Evolutionary conservation across 2,113 vertebrate genomes (phyloP).

Genomic region (Microtus pennsylvanicus): DNA sequence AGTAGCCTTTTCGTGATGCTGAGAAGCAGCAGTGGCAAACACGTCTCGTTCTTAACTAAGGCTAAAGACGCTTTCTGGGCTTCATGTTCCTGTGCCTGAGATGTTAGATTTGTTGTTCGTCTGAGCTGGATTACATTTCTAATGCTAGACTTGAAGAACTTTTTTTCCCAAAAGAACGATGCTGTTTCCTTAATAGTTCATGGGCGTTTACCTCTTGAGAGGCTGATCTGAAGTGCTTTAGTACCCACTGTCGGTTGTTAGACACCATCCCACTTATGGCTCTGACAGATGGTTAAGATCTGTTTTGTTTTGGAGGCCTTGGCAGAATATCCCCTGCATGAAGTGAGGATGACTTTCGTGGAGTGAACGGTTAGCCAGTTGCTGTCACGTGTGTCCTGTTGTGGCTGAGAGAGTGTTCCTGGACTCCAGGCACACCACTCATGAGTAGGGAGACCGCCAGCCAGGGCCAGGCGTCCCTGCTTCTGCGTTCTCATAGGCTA

Average conservation of each 20-base stretch:
- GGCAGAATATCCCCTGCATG: not conserved
- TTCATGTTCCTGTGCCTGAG: not conserved
- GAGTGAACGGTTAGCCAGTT: not conserved
- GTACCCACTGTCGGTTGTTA: constrained; percentile 53
- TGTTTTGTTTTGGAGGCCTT: not conserved
- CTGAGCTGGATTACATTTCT: constrained; percentile 58
- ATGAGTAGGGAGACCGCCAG: not conserved
- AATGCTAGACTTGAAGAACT: constrained; percentile 54
- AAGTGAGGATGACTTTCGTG: not conserved
- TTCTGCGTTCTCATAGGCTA: not conserved
- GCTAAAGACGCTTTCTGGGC: constrained; percentile 53
- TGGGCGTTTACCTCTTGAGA: constrained; percentile 78
- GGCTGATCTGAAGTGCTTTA: constrained; percentile 54
- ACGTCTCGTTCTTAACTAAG: constrained; percentile 2
- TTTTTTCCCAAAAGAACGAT: constrained; percentile 44
- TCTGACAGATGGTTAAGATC: constrained; percentile 52
- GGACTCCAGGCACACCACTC: not conserved
- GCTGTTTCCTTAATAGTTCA: constrained; percentile 76
- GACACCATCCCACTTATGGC: constrained; percentile 15
- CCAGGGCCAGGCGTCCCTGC: not conserved
- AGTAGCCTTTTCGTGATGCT: not conserved
- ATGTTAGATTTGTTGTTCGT: constrained; percentile 46
- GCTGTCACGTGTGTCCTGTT: not conserved
- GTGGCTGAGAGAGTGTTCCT: not conserved
- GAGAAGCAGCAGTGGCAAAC: constrained; percentile 61